phyloP scores from a whole-genome alignment of 2,797 vertebrate species.

The Podarcis lilfordi region DNA sequence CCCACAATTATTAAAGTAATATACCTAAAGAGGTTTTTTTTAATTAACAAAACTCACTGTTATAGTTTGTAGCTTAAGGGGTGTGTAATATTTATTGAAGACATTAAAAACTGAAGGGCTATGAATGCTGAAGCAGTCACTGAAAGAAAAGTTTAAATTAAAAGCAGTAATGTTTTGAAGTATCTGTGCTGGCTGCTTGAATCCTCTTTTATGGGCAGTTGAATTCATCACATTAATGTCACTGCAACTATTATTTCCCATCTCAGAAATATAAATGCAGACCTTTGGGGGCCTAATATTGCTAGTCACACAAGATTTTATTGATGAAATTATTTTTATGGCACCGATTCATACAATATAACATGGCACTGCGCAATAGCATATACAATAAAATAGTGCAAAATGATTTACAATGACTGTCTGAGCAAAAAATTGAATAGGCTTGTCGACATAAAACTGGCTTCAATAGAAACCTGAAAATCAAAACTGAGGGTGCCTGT shows the following conservation, averaged over 20 bases:
- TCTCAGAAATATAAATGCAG: not conserved
- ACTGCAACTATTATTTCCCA: not conserved
- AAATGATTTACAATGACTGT: no score
- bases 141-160: not conserved
- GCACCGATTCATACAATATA: no score
- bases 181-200: not conserved
- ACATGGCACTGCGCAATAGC: no score
- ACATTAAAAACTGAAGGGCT: not conserved
- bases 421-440: no score
- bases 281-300: not conserved
- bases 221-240: not conserved
- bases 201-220: not conserved
- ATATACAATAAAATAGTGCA: no score
- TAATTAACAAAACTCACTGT: not conserved
- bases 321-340: no score
- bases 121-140: not conserved
- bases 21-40: not conserved
- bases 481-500: no score
- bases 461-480: no score
- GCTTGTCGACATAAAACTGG: no score
- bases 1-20: not conserved
- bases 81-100: not conserved
- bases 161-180: not conserved
- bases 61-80: not conserved
- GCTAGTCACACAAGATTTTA: not conserved